Conservation (phyloP, 2,113 vertebrate species). For the Dicentrarchus labrax region DNA sequence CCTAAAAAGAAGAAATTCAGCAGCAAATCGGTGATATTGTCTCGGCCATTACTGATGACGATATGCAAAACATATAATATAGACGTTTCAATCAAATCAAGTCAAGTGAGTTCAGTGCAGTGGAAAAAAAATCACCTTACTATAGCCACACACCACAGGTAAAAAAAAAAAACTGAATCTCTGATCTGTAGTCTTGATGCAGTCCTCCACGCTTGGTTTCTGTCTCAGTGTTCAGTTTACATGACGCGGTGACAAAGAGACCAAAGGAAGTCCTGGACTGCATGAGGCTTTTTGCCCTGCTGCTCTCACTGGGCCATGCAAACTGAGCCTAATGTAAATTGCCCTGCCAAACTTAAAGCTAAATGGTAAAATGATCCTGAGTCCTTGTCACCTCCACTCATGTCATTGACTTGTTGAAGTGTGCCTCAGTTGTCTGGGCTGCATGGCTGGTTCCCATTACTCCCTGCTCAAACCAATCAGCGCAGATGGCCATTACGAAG, state of each 20-base stretch:
- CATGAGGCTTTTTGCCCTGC: slow-evolving; percentile 42
- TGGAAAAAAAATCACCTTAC: not conserved
- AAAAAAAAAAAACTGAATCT: not conserved
- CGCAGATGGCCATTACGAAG: slow-evolving; percentile 60
- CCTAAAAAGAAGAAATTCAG: too few species aligned
- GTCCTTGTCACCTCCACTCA: slow-evolving; percentile 84
- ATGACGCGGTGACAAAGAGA: slow-evolving; percentile 61
- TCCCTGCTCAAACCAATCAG: slow-evolving; percentile 70
- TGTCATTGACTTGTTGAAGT: slow-evolving; percentile 77
- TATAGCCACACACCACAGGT: not conserved
- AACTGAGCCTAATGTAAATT: slow-evolving; percentile 79
- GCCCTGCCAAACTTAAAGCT: slow-evolving; percentile 75
- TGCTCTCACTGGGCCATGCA: slow-evolving; percentile 67
- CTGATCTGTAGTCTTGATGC: slow-evolving; percentile 2
- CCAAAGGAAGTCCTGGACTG: slow-evolving; percentile 60
- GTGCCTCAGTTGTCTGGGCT: slow-evolving; percentile 69
- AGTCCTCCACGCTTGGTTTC: not conserved
- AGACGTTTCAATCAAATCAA: not conserved
- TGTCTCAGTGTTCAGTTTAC: slow-evolving; percentile 41
- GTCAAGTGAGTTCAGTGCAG: not conserved
- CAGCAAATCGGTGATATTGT: too few species aligned
- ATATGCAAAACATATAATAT: not conserved
- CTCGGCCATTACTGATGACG: not conserved
- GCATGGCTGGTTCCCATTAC: slow-evolving; percentile 81
- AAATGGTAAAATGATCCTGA: slow-evolving; percentile 84